Evolutionary conservation across 2,113 vertebrate species (phyloP).

Genomic region (Pholis gunnellus): DNA sequence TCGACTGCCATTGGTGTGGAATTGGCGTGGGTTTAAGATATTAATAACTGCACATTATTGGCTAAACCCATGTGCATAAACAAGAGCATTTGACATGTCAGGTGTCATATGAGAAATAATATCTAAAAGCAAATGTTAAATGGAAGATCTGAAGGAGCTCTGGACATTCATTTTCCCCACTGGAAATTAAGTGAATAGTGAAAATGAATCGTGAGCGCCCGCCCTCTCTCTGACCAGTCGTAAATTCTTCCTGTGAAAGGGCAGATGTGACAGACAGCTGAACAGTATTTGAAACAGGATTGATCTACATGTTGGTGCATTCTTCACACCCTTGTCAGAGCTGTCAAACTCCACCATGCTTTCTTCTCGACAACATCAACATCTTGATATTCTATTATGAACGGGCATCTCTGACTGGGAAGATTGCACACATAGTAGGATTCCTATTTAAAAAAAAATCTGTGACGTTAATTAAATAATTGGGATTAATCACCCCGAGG

Average conservation of each 20-base stretch:
- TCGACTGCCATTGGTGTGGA: constrained; percentile 8
- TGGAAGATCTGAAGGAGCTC: constrained; percentile 19
- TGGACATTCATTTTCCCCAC: constrained; percentile 44
- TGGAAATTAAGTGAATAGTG: constrained; percentile 45
- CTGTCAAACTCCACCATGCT: constrained; percentile 71
- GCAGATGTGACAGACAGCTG: constrained; percentile 74
- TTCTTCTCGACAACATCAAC: constrained; percentile 75
- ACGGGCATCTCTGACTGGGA: constrained; percentile 39
- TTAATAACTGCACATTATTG: background rate
- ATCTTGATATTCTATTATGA: constrained; percentile 76
- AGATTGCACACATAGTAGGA: constrained; percentile 6
- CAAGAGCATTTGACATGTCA: constrained; percentile 13
- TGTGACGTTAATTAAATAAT: constrained; percentile 3
- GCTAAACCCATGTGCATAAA: constrained; percentile 1
- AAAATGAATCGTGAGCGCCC: constrained; percentile 61
- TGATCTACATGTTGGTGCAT: constrained; percentile 76
- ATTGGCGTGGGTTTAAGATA: background rate
- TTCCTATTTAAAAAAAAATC: background rate
- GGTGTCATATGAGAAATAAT: background rate
- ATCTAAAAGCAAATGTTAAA: constrained; percentile 37
- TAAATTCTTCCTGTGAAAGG: constrained; percentile 74
- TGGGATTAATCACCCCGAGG: constrained; percentile 8
- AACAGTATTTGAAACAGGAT: constrained; percentile 71
- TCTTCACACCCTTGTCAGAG: constrained; percentile 76
- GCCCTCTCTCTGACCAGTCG: constrained; percentile 55